phyloP scores from a whole-genome alignment of 1,140 invertebrate species.

The Chrysomallon squamiferum region DNA sequence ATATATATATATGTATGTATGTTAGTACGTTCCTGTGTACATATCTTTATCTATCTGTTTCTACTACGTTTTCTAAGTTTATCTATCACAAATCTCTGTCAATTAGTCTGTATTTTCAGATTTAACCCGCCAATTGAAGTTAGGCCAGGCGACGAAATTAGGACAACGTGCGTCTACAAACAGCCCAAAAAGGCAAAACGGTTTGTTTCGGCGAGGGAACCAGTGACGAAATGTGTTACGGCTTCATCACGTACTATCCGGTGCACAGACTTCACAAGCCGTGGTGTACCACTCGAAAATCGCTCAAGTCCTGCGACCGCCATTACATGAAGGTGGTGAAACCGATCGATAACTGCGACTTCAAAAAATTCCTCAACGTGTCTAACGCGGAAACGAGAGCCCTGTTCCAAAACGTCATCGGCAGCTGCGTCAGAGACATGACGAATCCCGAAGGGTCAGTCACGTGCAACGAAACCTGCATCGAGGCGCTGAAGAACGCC shows the following conservation, averaged over 20 bases:
- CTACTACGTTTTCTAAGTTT: no score
- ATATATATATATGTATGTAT: no score
- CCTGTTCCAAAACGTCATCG: not conserved
- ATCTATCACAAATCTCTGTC: no score
- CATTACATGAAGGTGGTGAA: not conserved
- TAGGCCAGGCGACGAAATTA: conserved; percentile 29
- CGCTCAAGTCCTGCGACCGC: not conserved
- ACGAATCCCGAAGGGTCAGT: not conserved
- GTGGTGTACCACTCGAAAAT: not conserved
- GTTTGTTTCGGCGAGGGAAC: conserved; percentile 35
- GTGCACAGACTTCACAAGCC: conserved; percentile 13
- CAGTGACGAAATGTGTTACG: conserved; percentile 40
- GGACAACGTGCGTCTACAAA: conserved; percentile 27
- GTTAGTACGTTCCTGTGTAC: no score
- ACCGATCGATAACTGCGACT: not conserved
- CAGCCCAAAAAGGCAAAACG: not conserved
- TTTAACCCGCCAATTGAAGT: conserved; percentile 19
- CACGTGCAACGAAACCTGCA: not conserved
- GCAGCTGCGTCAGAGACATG: not conserved
- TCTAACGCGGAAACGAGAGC: not conserved
- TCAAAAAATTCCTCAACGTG: not conserved
- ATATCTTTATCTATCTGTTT: no score
- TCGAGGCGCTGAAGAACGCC: not conserved
- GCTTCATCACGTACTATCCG: conserved; percentile 39
- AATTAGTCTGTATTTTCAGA: no score